A percentile compares a stretch with the other conserved stretches of the same genome.
These are phyloP conservation scores for Tribolium castaneum DNA, from an alignment of 1,140 invertebrate species.

Conservation along the genomic window DNA sequence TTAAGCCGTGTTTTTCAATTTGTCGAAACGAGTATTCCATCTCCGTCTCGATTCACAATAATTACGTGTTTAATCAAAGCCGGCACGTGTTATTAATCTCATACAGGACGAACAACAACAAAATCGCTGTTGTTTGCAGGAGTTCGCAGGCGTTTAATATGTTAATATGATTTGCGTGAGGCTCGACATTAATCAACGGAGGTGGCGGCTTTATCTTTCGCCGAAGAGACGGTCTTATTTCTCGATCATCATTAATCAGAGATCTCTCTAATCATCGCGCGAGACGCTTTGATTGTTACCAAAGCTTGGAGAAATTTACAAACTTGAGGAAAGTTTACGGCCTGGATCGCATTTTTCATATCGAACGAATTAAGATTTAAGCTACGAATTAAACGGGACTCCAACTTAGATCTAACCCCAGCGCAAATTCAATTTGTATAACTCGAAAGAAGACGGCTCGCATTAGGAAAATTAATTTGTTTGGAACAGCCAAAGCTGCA, in stretches of 20 bases:
- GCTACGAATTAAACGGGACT: slow-evolving; percentile 15
- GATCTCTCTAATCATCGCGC: slow-evolving; percentile 53
- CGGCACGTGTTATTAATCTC: slow-evolving; percentile 29
- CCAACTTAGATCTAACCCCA: background rate
- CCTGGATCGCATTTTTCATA: slow-evolving; percentile 1
- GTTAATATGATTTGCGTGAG: slow-evolving; percentile 59
- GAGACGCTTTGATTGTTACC: slow-evolving; percentile 47
- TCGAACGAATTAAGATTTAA: slow-evolving; percentile 33
- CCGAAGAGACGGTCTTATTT: slow-evolving; percentile 52
- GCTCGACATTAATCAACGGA: slow-evolving; percentile 57
- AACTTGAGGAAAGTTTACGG: slow-evolving; percentile 5
- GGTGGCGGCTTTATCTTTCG: slow-evolving; percentile 48
- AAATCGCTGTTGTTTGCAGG: slow-evolving; percentile 21
- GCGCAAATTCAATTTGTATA: slow-evolving; percentile 17
- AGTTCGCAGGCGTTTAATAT: slow-evolving; percentile 53
- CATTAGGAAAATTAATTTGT: slow-evolving; percentile 9
- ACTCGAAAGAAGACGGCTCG: background rate
- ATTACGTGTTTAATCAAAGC: slow-evolving; percentile 27
- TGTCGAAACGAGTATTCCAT: background rate
- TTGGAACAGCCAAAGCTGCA: background rate
- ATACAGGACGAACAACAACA: background rate
- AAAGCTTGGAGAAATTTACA: slow-evolving; percentile 12
- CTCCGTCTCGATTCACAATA: background rate
- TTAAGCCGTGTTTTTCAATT: slow-evolving; percentile 11
- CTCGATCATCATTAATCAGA: slow-evolving; percentile 57